Evolutionary conservation across 2,113 vertebrate species (phyloP).

Genomic region (Phylloscopus trochilus): DNA sequence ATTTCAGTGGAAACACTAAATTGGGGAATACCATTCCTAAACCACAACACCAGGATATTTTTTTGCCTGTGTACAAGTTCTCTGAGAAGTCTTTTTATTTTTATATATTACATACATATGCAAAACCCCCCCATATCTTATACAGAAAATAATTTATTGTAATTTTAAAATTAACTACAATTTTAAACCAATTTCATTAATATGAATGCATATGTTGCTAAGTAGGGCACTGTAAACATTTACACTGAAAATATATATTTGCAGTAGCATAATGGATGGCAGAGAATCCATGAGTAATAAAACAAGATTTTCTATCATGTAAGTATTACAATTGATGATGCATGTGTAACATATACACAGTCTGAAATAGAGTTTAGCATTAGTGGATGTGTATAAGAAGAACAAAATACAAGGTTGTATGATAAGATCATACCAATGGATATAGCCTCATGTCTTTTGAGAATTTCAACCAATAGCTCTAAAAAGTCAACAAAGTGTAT

Average conservation of each 20-base stretch:
- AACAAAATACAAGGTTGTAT: neutral
- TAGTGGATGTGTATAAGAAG: neutral
- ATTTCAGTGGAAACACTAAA: neutral
- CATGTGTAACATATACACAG: neutral
- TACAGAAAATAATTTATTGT: neutral
- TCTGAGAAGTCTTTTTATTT: neutral
- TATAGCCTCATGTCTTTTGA: neutral
- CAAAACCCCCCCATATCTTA: neutral
- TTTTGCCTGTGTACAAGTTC: rapidly evolving
- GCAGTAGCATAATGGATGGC: neutral
- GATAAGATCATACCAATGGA: neutral
- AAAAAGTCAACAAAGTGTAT: neutral
- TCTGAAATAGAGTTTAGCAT: neutral
- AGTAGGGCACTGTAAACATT: neutral
- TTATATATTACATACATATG: neutral
- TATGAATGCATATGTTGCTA: neutral
- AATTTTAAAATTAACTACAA: neutral
- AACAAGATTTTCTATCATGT: neutral
- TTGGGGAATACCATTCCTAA: neutral
- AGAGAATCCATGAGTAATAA: neutral
- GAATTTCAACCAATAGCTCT: neutral
- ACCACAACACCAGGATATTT: neutral
- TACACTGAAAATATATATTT: neutral
- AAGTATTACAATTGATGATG: neutral
- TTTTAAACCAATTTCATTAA: neutral